These are phyloP conservation scores for Melanaphis sacchari DNA, from an alignment of 1,140 invertebrate genomes.

Conservation along the genomic window DNA sequence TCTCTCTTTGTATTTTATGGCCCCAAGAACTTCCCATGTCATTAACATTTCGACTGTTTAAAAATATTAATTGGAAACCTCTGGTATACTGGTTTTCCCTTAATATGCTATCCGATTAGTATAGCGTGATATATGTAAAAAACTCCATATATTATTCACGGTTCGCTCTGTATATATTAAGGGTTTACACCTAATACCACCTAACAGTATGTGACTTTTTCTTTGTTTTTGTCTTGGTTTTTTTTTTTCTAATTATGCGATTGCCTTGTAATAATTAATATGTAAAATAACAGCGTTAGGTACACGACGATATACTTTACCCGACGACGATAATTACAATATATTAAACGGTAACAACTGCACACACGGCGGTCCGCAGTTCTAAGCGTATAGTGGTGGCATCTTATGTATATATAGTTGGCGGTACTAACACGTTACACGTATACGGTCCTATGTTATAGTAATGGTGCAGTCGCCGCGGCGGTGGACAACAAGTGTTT, in stretches of 20 bases:
- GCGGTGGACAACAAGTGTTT: slow-evolving; percentile 7
- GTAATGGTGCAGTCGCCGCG: background rate
- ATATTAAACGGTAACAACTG: background rate
- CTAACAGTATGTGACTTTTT: background rate
- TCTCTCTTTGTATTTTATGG: background rate
- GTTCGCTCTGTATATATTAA: background rate
- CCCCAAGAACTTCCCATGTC: background rate
- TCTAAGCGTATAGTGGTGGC: background rate
- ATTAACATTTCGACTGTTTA: background rate
- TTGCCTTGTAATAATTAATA: slow-evolving; percentile 24
- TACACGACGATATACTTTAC: slow-evolving; percentile 16
- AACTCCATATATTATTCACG: background rate
- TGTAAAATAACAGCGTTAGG: background rate
- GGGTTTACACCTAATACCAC: background rate
- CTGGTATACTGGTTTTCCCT: background rate
- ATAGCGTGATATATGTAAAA: background rate
- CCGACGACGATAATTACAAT: slow-evolving; percentile 36
- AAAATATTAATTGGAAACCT: background rate
- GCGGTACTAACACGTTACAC: background rate
- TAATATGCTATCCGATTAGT: background rate
- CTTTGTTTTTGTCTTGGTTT: background rate
- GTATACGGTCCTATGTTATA: background rate
- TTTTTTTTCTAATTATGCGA: background rate
- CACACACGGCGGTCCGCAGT: background rate
- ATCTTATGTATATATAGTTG: background rate